Base-by-base conservation (phyloP, 1,140 invertebrate genomes). In the Drosophila tani region DNA sequence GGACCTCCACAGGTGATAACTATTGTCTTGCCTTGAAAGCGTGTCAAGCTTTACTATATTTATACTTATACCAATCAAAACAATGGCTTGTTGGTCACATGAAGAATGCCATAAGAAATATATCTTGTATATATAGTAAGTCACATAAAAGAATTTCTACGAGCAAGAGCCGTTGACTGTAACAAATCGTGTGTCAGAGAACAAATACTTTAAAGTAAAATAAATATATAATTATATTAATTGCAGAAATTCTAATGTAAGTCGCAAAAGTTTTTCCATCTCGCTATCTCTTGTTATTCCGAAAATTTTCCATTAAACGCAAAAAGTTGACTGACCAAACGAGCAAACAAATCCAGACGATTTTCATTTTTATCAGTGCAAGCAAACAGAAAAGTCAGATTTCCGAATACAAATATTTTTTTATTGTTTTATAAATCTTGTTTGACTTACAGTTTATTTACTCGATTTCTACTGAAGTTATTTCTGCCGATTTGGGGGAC, bases 401-500 rank as follows among this genome's bases (percentile, higher is more conserved):
- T 69, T 49, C 12, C 62, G 43, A 65, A 75, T 38, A 46, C 85
- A 87, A 88, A 88, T 81, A 75, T 88, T 87, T 87, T 82, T 87
- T 70, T 70, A 73, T 58, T 71, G 24, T 57, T 47, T 50, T 45
- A 69, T 45, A 71, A 70, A 74, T 64, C 35, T 64, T 51, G 41
- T 57, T 53, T 74, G 55, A n/a, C 17, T 38, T 73, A 53, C 15
- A 40, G 60, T 27, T 40, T 60, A 59, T 57, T 57, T 75, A 49
- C 35, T n/a, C 7, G 41, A 27, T 35, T 74, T 60, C n/a, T 29
- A 51, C 40, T 17, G 19, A 41, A 75, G 19, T 41, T 38, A 74
- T 49, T 63, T 71, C 17, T 51, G 19, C 21, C 14, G 41, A 64
- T 50, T 69, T 45, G 45, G 17, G 29, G n/a, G 59, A 64, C 43